These are phyloP conservation scores for Leistus spinibarbis DNA, from an alignment of 2,888 invertebrate genomes.

Conservation along the genomic window DNA sequence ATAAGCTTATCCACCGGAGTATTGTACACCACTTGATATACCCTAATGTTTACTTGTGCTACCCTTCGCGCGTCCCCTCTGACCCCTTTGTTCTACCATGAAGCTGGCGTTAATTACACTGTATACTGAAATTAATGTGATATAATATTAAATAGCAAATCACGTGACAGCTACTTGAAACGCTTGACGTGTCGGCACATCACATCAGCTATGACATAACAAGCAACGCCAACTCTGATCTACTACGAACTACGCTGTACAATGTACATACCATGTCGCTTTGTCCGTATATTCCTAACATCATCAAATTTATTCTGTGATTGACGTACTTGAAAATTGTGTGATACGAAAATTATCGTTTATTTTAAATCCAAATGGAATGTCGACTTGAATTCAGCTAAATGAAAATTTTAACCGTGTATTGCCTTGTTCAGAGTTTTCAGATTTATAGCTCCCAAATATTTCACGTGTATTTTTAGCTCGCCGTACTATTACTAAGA, in stretches of 20 bases:
- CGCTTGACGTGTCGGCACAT: background rate
- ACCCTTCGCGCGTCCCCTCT: too few species aligned
- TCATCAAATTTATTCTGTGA: background rate
- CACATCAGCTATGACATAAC: background rate
- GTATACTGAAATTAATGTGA: constrained; percentile 4
- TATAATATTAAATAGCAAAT: background rate
- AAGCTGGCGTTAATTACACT: background rate
- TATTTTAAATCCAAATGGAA: background rate
- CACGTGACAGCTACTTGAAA: background rate
- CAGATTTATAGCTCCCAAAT: background rate
- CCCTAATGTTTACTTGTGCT: background rate
- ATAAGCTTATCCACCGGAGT: background rate
- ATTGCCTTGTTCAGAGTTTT: background rate
- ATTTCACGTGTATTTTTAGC: background rate
- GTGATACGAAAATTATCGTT: background rate
- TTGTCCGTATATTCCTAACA: background rate
- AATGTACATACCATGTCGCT: background rate
- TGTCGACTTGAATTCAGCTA: background rate
- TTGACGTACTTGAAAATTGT: background rate
- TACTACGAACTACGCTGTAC: too few species aligned
- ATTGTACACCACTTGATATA: background rate
- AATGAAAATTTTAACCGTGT: background rate
- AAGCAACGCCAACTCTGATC: background rate
- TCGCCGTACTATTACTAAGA: too few species aligned
- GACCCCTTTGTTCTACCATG: background rate